A percentile compares a stretch with the other conserved stretches of the same genome.
Evolutionary conservation across 2,888 invertebrate species (phyloP).

Genomic region (Agrenia bidenticulata): DNA sequence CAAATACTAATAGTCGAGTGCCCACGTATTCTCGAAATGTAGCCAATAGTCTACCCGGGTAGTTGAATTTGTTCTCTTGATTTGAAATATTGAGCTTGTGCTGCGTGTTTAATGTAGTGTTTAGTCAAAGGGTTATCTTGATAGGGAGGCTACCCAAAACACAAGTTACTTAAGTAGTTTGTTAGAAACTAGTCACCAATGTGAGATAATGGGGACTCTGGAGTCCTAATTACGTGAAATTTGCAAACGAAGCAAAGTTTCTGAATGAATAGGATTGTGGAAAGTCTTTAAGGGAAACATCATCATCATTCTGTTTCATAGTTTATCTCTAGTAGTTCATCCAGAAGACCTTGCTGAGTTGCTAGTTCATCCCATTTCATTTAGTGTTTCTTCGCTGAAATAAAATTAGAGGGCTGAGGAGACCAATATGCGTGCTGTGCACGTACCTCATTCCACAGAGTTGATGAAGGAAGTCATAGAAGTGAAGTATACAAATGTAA

Average conservation of each 20-base stretch:
- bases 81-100: too few species aligned
- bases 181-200: constrained; percentile 3
- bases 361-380: constrained; percentile 15
- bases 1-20: too few species aligned
- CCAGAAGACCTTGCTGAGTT: constrained; percentile 8
- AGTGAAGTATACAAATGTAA: constrained; percentile 37
- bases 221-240: constrained; percentile 29
- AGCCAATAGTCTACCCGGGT: too few species aligned
- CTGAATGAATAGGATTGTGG: constrained; percentile 2
- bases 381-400: constrained; percentile 7
- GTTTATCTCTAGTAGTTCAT: background rate
- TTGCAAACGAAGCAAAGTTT: constrained; percentile 25
- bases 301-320: constrained; percentile 22
- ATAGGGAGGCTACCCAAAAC: background rate
- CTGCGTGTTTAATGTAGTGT: too few species aligned
- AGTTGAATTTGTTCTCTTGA: too few species aligned
- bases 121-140: too few species aligned
- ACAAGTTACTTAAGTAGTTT: background rate
- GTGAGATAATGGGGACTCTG: constrained; percentile 10
- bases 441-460: constrained; percentile 42
- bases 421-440: constrained; percentile 46
- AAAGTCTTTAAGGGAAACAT: background rate
- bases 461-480: constrained; percentile 41
- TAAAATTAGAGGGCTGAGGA: constrained; percentile 20
- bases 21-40: too few species aligned